Conservation (phyloP, 2,113 vertebrate genomes). For the Empidonax traillii region DNA sequence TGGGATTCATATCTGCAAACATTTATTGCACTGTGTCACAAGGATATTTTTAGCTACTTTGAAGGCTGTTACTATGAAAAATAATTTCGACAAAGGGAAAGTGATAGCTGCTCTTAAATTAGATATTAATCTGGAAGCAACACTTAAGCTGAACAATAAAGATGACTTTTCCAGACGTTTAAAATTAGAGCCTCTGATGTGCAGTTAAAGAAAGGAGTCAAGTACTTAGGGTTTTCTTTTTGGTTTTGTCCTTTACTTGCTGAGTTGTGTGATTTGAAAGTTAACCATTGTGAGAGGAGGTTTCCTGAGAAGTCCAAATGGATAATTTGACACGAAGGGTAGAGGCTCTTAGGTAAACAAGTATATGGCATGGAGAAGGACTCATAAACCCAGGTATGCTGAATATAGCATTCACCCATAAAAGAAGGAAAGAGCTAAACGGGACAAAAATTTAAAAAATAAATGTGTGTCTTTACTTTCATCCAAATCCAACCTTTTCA, state of each 20-base stretch:
- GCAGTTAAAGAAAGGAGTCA: not conserved
- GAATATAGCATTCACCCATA: not conserved
- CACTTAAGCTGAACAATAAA: not conserved
- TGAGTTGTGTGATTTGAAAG: not conserved
- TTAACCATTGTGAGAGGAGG: not conserved
- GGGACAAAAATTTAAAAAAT: not conserved
- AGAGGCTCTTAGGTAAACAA: not conserved
- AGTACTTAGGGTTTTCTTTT: not conserved
- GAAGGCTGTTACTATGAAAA: slow-evolving; percentile 33
- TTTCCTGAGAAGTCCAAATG: not conserved
- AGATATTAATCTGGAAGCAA: slow-evolving; percentile 3
- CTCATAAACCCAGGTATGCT: not conserved
- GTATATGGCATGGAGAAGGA: not conserved
- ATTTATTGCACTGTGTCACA: not conserved
- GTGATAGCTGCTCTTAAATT: slow-evolving; percentile 14
- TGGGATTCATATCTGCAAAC: not conserved
- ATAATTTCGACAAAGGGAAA: not conserved
- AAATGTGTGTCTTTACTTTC: not conserved
- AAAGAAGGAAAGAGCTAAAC: not conserved
- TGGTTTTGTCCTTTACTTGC: not conserved
- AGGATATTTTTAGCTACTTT: slow-evolving; percentile 5
- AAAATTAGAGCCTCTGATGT: not conserved
- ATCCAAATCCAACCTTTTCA: not conserved
- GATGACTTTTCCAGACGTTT: not conserved
- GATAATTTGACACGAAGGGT: not conserved